Base-by-base conservation (phyloP, 1,140 invertebrate species). In the Lucilia cuprina region DNA sequence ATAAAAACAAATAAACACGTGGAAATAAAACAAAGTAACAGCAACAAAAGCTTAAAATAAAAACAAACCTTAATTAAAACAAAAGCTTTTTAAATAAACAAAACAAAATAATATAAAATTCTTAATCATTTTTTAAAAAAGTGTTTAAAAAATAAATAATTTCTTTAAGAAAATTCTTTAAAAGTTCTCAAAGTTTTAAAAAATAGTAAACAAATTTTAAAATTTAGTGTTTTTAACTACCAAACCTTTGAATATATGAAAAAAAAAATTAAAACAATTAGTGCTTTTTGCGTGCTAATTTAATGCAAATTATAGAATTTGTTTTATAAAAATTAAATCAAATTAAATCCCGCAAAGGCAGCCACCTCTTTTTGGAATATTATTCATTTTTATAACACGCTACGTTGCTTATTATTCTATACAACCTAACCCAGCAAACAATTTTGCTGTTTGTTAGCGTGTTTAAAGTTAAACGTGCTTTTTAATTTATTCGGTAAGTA, bases 1-100 rank as follows among this genome's bases (percentile, higher is more conserved):
- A 70, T n/a, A 70, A 70, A 70, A 19, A 70, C 13, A 70, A 70
- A 5, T 21, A 70, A 70, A 21, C n/a, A 9, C 8, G 13, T 70
- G 17, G 49, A 80, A 21, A 12, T 10, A 80, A 80, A 50, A 49
- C n/a, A 12, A 80, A 78, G 9, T 5, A 78, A 49, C 41, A 80
- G 9, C 77, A 80, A 78, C 30, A 75, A 78, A 70, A 19, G 19
- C 21, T 41, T 41, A 77, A 41, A 25, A 35, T 17, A 35, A 3
- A 75, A 78, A 78, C 17, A 49, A 49, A 19, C 17, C 10, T n/a
- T 50, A 78, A 47, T 17, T 21, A 78, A 47, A 50, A 10, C 5
- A 80, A 80, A 77, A 77, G 21, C 34, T 34, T 77, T 34, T 77
- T 1, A 77, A 77, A 77, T 77, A 77, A 77, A 41, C 30, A 77